Percentiles rank a stretch among this genome's conserved stretches.
phyloP scores from a whole-genome alignment of 2,888 invertebrate genomes.

The Apeira syringaria region DNA sequence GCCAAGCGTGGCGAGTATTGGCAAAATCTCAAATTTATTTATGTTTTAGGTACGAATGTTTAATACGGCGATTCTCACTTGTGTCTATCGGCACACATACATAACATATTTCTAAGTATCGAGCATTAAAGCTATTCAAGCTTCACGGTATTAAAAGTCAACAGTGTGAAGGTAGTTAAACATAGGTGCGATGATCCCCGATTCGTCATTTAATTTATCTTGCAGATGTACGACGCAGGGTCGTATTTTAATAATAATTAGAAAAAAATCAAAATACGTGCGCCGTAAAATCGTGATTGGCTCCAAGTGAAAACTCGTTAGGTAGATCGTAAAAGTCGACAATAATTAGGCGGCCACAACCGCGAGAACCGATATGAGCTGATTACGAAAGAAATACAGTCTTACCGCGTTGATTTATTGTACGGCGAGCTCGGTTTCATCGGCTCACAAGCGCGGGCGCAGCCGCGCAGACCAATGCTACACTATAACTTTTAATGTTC shows the following conservation, averaged over 20 bases:
- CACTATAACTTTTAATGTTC: constrained; percentile 55
- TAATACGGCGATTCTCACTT: no score
- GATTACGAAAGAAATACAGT: constrained; percentile 82
- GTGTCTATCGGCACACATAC: no score
- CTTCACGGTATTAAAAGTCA: constrained; percentile 19
- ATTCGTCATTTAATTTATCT: constrained; percentile 29
- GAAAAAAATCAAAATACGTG: constrained; percentile 66
- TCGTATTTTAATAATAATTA: constrained; percentile 60
- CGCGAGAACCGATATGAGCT: constrained; percentile 78
- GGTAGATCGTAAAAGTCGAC: constrained; percentile 80
- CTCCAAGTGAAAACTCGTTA: constrained; percentile 81
- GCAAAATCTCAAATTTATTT: no score
- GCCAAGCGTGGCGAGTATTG: no score
- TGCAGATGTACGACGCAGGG: constrained; percentile 29
- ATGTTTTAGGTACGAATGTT: no score
- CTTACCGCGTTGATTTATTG: constrained; percentile 78
- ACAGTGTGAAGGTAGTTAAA: constrained; percentile 18
- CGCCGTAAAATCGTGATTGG: constrained; percentile 80
- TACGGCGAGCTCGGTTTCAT: constrained; percentile 61
- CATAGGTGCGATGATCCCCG: constrained; percentile 19
- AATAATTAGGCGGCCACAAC: constrained; percentile 80
- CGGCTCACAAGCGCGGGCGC: constrained; percentile 39
- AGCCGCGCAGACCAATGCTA: constrained; percentile 35
- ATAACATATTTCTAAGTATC: no score
- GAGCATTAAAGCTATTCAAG: not conserved